Evolutionary conservation across 2,113 vertebrate genomes (phyloP).

Genomic region (Ornithorhynchus anatinus): DNA sequence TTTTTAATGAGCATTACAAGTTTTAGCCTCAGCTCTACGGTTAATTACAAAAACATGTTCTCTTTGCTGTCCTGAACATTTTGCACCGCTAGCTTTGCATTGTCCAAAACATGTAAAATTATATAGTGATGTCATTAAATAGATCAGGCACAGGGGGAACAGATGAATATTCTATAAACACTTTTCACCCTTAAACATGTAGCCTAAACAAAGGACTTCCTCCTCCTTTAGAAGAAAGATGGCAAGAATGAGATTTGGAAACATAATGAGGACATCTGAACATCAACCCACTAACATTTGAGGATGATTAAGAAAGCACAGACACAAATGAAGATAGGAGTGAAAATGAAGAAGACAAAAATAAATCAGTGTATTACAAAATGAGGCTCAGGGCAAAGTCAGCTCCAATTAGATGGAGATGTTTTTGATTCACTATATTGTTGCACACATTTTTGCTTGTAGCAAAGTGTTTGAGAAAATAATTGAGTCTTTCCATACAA

Average conservation of each 20-base stretch:
- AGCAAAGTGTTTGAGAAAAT: slow-evolving; percentile 32
- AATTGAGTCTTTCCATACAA: slow-evolving; percentile 25
- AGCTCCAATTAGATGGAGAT: slow-evolving; percentile 21
- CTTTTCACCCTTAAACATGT: slow-evolving; percentile 54
- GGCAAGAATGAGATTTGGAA: slow-evolving; percentile 56
- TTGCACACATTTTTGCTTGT: not conserved
- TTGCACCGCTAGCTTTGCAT: slow-evolving; percentile 43
- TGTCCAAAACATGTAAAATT: slow-evolving; percentile 60
- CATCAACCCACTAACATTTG: slow-evolving; percentile 34
- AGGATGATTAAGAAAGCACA: slow-evolving; percentile 49
- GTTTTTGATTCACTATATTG: not conserved
- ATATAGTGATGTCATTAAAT: slow-evolving; percentile 67
- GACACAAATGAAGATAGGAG: slow-evolving; percentile 24
- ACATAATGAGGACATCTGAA: slow-evolving; percentile 33
- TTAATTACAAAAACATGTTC: slow-evolving; percentile 67
- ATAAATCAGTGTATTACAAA: slow-evolving; percentile 8
- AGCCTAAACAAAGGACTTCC: slow-evolving; percentile 77
- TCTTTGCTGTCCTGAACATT: slow-evolving; percentile 48
- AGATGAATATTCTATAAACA: slow-evolving; percentile 73
- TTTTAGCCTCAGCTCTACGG: slow-evolving; percentile 22
- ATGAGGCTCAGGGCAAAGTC: slow-evolving; percentile 8
- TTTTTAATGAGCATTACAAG: not conserved
- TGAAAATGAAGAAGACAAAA: not conserved
- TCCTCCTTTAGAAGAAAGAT: slow-evolving; percentile 51
- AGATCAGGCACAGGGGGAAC: slow-evolving; percentile 63